A percentile compares a stretch with the other conserved stretches of the same genome.
Conservation (phyloP, 2,797 vertebrate genomes). For the Anomalospiza imberbis region DNA sequence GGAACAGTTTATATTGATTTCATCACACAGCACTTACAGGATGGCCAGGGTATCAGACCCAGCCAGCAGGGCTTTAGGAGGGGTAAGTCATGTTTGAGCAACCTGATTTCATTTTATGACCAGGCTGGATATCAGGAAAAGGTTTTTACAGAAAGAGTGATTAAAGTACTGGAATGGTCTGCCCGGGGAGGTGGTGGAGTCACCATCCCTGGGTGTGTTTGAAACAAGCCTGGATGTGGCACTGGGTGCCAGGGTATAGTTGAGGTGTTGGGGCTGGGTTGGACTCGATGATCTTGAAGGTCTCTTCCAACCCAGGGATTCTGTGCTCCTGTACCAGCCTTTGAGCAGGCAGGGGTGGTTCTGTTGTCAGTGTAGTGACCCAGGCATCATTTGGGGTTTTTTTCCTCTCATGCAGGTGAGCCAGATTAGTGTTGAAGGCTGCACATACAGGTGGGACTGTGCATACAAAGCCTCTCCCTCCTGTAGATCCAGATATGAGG, state of each 20-base stretch:
- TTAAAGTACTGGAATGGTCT: not conserved
- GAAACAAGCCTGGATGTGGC: not conserved
- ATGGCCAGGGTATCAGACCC: not conserved
- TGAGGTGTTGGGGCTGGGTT: not conserved
- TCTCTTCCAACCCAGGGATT: not conserved
- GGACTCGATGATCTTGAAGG: accelerated
- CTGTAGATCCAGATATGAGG: not conserved
- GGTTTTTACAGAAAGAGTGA: not conserved
- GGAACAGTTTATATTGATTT: not conserved
- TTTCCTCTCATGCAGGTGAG: not conserved
- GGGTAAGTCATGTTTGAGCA: not conserved
- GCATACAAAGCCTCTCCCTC: not conserved
- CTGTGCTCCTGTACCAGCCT: not conserved
- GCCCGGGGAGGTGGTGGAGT: not conserved
- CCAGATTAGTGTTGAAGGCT: not conserved
- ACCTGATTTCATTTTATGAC: not conserved
- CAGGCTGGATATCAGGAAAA: not conserved
- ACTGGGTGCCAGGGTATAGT: not conserved
- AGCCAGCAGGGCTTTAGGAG: not conserved
- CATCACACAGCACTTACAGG: not conserved
- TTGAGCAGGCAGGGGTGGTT: not conserved
- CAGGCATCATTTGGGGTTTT: not conserved
- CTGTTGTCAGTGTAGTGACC: not conserved
- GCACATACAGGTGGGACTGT: not conserved
- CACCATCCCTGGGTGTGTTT: not conserved